Evolutionary conservation across 2,113 vertebrate genomes (phyloP).

Genomic region (Sterna hirundo): DNA sequence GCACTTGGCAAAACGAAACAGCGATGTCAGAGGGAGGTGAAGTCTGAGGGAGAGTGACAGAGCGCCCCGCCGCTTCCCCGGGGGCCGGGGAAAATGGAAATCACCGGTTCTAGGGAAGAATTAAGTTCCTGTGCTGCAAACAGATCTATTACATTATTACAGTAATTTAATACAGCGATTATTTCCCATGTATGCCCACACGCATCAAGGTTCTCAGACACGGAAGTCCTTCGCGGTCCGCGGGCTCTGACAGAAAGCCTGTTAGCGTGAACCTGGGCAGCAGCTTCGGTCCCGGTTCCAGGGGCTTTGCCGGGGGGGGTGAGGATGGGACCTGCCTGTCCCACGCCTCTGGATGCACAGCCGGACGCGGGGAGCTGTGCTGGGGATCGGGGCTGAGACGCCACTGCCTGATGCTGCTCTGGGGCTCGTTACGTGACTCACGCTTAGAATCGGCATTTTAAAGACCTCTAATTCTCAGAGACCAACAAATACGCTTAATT

Average conservation of each 20-base stretch:
- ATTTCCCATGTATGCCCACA: background rate
- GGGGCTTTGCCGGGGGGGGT: background rate
- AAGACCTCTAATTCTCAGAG: background rate
- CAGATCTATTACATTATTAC: background rate
- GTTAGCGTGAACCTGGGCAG: fast-evolving
- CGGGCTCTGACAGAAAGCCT: background rate
- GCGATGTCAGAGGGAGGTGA: background rate
- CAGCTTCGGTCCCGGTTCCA: background rate
- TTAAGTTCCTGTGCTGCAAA: background rate
- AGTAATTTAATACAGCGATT: background rate
- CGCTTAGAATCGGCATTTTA: fast-evolving
- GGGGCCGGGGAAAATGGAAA: background rate
- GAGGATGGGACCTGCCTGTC: fast-evolving
- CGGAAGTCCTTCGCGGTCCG: fast-evolving
- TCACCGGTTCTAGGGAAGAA: background rate
- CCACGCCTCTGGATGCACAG: background rate
- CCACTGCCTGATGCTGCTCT: background rate
- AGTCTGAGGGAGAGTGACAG: background rate
- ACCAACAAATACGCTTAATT: background rate
- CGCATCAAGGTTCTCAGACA: fast-evolving
- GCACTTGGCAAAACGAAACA: fast-evolving
- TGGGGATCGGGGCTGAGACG: fast-evolving
- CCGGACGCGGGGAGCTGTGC: background rate
- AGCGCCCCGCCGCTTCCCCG: background rate
- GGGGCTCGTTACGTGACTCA: background rate